Evolutionary conservation across 2,113 vertebrate species (phyloP).

Genomic region (Thryonomys swinderianus): DNA sequence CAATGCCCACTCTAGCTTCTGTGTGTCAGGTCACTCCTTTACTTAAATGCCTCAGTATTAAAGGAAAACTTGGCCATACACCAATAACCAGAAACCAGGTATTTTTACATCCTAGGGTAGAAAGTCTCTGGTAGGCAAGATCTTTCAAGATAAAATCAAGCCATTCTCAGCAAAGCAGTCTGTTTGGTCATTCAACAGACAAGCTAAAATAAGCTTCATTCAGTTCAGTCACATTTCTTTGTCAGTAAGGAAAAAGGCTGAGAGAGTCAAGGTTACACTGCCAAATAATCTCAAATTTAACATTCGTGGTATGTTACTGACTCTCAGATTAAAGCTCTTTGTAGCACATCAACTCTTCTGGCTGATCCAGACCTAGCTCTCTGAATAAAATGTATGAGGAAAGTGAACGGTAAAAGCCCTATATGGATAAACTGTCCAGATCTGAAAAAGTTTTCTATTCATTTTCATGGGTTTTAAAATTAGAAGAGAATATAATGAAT

Average conservation of each 20-base stretch:
- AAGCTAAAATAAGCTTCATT: background rate
- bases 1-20: background rate
- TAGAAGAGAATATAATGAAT: background rate
- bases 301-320: background rate
- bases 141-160: background rate
- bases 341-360: background rate
- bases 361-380: background rate
- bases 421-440: background rate
- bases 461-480: background rate
- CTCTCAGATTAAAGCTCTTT: background rate
- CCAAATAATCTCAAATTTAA: background rate
- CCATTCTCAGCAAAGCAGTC: background rate
- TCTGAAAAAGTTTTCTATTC: background rate
- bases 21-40: background rate
- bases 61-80: background rate
- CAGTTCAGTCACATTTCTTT: background rate
- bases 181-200: background rate
- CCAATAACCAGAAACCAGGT: background rate
- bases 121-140: background rate
- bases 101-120: background rate
- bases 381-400: background rate
- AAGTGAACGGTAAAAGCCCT: background rate
- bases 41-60: background rate
- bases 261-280: background rate
- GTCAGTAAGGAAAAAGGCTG: background rate